These are phyloP conservation scores for Cheilosia pagana DNA, from an alignment of 2,888 invertebrate species.

Conservation along the genomic window DNA sequence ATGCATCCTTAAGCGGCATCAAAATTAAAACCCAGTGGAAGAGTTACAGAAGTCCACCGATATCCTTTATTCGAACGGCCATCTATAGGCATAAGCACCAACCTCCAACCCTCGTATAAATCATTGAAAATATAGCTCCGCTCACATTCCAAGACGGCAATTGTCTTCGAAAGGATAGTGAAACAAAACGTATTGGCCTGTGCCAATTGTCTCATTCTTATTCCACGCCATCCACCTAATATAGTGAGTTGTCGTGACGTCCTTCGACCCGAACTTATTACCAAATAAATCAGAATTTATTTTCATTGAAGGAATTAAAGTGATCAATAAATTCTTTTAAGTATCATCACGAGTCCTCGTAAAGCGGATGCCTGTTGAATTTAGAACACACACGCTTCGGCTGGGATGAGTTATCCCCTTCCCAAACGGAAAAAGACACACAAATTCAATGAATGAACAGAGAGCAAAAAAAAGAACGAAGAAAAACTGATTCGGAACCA, in stretches of 20 bases:
- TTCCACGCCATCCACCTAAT: constrained; percentile 59
- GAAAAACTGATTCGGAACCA: constrained; percentile 54
- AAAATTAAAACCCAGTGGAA: too few species aligned
- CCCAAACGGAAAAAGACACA: constrained; percentile 34
- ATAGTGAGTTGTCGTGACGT: constrained; percentile 52
- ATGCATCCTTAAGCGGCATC: too few species aligned
- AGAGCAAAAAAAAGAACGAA: constrained; percentile 24
- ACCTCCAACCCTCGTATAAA: not conserved
- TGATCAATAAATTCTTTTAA: constrained; percentile 83
- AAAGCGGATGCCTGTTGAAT: constrained; percentile 78
- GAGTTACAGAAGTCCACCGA: not conserved
- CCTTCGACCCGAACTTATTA: constrained; percentile 79
- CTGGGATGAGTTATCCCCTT: constrained; percentile 7
- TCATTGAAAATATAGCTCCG: not conserved
- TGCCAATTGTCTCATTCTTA: constrained; percentile 52
- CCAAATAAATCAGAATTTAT: constrained; percentile 84
- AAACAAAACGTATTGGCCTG: constrained; percentile 5
- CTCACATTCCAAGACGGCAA: not conserved
- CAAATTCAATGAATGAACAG: constrained; percentile 61
- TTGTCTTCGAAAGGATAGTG: not conserved
- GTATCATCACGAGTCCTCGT: constrained; percentile 76
- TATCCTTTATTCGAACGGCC: not conserved
- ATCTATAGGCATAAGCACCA: not conserved
- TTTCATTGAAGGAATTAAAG: constrained; percentile 83
- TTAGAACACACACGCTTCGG: constrained; percentile 73